Evolutionary conservation across 2,113 vertebrate species (phyloP), one percentile per base, ranked within the genome.

Genomic region (Barbus barbus): DNA sequence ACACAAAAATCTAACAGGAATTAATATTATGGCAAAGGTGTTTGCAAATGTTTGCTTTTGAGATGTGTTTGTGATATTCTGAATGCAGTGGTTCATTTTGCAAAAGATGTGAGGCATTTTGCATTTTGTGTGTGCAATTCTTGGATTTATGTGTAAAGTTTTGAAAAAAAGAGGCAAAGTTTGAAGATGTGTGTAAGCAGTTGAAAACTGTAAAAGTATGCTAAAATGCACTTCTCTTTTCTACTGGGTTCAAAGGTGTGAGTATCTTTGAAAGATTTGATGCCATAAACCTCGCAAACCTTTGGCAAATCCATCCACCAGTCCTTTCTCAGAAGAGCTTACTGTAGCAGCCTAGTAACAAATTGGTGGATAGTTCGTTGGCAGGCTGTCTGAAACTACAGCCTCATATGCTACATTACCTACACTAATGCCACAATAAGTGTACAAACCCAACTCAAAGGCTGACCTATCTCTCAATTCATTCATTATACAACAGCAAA

Each of bases 401-500:
- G 12, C 26, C 26, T 75, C 14, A 28, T 11, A 31, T 75, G 48
- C 48, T n/a, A 56, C 48, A 77, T 31, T 77, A 60, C 28, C 31
- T 33, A 60, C 22, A 9, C 33, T 41, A 78, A 38, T 77, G 28
- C 13, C 9, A 77, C 28, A 56, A 56, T 53, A 77, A 56, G 28
- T 77, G 28, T 36, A 13, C 74, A 53, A 58, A 60, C 33, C 53
- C 20, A 60, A 60, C 51, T 72, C 38, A 44, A 44, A 73, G 0
- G 12, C 76, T 78, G 76, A 41, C 76, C 33, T 26, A 44, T 28
- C 77, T 61, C 77, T 61, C 77, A 61, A 24, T 78, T 61, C 33
- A 78, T 78, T 26, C 36, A 78, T 61, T 78, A 63, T 78, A 78
- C 56, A 78, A 78, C 77, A 28, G 36, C 56, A 78, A 78, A 78